Evolutionary conservation across 2,113 vertebrate species (phyloP).

Genomic region (Hippopotamus amphibius): DNA sequence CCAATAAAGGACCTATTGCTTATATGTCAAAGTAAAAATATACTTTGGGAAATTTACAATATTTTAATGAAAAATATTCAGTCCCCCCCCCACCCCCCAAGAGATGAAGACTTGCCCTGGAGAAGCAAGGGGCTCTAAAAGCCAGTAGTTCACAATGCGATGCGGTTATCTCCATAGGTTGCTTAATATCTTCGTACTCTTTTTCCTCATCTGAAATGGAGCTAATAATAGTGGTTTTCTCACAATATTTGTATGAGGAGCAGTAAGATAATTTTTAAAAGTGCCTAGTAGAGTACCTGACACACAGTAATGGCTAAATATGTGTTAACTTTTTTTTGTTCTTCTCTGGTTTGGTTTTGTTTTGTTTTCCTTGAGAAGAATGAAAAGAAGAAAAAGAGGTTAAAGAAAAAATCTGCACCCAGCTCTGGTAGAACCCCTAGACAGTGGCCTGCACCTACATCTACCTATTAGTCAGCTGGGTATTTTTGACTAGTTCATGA

Average conservation of each 20-base stretch:
- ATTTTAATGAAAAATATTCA: conserved; percentile 14
- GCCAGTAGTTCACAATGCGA: background rate
- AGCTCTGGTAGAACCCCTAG: background rate
- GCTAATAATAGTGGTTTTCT: background rate
- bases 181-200: background rate
- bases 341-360: background rate
- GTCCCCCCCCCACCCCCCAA: background rate
- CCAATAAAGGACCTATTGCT: background rate
- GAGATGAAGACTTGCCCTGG: background rate
- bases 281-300: background rate
- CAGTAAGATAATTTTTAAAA: background rate
- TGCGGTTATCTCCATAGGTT: background rate
- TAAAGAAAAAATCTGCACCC: background rate
- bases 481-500: conserved; percentile 14
- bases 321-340: background rate
- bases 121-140: background rate
- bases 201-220: background rate
- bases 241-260: background rate
- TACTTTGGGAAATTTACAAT: background rate
- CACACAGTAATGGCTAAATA: background rate
- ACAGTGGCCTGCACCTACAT: accelerated
- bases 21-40: background rate
- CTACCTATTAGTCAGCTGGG: background rate
- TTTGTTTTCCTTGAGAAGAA: background rate
- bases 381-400: background rate